These are phyloP conservation scores for Drosophila suzukii DNA, from an alignment of 1,140 invertebrate genomes.

Conservation along the genomic window DNA sequence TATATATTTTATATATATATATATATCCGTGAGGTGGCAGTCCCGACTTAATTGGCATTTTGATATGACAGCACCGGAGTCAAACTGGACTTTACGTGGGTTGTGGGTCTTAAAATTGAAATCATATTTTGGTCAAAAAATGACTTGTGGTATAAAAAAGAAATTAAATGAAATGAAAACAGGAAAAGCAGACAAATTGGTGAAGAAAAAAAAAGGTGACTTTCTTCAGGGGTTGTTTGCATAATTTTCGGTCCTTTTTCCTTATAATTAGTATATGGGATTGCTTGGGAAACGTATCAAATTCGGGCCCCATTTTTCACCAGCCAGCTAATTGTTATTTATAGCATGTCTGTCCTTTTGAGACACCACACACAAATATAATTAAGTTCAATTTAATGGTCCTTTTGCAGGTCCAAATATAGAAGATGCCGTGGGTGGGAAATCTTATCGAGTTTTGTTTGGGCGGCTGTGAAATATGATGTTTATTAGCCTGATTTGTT, in stretches of 20 bases:
- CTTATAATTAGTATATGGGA: constrained; percentile 67
- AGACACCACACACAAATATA: constrained; percentile 52
- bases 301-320: constrained; percentile 63
- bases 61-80: constrained; percentile 62
- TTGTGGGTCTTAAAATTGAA: constrained; percentile 59
- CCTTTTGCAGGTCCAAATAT: constrained; percentile 24
- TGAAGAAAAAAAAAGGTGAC: neutral
- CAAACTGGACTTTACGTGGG: constrained; percentile 17
- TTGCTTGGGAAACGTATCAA: constrained; percentile 23
- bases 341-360: constrained; percentile 57
- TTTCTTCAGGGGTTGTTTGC: constrained; percentile 30
- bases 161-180: constrained; percentile 20
- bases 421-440: neutral
- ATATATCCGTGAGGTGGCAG: constrained; percentile 43
- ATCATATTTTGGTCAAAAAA: constrained; percentile 56
- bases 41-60: constrained; percentile 73
- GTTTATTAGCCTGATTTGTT: constrained; percentile 45
- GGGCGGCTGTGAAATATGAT: constrained; percentile 48
- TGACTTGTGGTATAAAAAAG: neutral
- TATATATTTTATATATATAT: neutral
- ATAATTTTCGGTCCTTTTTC: constrained; percentile 49
- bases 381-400: constrained; percentile 74
- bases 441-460: constrained; percentile 36
- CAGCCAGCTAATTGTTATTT: constrained; percentile 80
- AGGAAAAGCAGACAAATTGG: neutral